Evolutionary conservation across 2,113 vertebrate genomes (phyloP).

Genomic region (Brachyistius frenatus): DNA sequence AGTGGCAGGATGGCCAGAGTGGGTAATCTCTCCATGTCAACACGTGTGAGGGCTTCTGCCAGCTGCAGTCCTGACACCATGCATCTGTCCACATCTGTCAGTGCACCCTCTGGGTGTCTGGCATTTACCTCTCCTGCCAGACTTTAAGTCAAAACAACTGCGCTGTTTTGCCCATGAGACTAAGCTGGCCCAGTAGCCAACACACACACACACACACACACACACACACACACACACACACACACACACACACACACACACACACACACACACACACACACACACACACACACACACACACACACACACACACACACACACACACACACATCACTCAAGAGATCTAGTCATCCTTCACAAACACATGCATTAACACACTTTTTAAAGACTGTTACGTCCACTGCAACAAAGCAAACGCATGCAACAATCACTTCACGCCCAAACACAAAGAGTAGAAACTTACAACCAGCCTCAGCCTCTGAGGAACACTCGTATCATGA

Average conservation of each 20-base stretch:
- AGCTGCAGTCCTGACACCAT: constrained; percentile 76
- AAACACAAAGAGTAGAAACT: constrained; percentile 72
- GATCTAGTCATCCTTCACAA: constrained; percentile 40
- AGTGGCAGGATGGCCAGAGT: constrained; percentile 53
- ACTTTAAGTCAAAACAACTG: constrained; percentile 71
- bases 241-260: constrained; percentile 49
- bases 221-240: constrained; percentile 37
- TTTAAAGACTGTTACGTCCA: constrained; percentile 44
- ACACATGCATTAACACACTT: constrained; percentile 69
- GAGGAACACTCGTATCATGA: constrained; percentile 51
- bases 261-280: constrained; percentile 12
- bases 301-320: constrained; percentile 21
- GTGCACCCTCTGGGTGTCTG: constrained; percentile 60
- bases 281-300: too few species aligned
- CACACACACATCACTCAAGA: constrained; percentile 34
- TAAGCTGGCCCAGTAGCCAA: constrained; percentile 20
- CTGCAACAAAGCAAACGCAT: constrained; percentile 77
- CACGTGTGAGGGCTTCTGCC: constrained; percentile 73
- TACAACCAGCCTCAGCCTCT: constrained; percentile 74
- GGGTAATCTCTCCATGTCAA: constrained; percentile 76
- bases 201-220: constrained; percentile 20
- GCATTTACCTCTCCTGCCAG: constrained; percentile 50
- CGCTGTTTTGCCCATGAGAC: constrained; percentile 57
- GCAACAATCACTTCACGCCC: constrained; percentile 70
- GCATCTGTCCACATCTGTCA: constrained; percentile 86